These are phyloP conservation scores for Megaceryle torquata DNA, from an alignment of 2,113 vertebrate species.

Conservation along the genomic window DNA sequence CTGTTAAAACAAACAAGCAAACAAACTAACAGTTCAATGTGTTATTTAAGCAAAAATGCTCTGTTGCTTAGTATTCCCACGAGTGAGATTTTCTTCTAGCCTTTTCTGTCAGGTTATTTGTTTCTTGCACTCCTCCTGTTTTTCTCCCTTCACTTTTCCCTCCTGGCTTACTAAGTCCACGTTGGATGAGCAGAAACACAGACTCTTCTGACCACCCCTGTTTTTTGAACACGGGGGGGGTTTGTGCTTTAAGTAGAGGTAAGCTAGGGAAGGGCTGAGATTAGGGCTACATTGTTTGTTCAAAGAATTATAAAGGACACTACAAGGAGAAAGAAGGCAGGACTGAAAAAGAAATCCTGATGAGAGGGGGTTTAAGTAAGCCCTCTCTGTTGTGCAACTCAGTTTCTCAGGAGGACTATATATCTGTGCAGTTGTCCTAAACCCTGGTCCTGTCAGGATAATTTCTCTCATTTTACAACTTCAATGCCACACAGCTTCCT, in stretches of 20 bases:
- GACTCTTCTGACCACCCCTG: not conserved
- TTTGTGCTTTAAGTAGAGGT: not conserved
- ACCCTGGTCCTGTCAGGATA: not conserved
- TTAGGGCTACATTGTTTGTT: not conserved
- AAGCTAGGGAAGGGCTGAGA: not conserved
- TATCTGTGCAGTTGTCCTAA: not conserved
- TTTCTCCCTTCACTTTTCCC: not conserved
- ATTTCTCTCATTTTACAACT: slow-evolving; percentile 8
- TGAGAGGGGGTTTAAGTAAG: not conserved
- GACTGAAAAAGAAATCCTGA: not conserved
- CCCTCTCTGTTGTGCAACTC: not conserved
- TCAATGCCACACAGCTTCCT: not conserved
- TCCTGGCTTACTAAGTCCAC: not conserved
- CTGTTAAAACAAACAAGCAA: not conserved
- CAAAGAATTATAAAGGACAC: not conserved
- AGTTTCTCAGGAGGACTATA: not conserved
- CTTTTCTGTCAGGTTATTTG: not conserved
- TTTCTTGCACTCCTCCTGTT: not conserved
- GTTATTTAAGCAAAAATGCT: not conserved
- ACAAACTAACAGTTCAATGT: not conserved
- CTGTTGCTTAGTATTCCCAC: not conserved
- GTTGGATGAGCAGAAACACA: not conserved
- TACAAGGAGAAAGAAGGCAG: not conserved
- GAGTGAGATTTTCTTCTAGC: not conserved
- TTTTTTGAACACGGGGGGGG: rapidly evolving